Conservation (phyloP, 2,888 invertebrate species). For the Sarcophaga caerulescens region DNA sequence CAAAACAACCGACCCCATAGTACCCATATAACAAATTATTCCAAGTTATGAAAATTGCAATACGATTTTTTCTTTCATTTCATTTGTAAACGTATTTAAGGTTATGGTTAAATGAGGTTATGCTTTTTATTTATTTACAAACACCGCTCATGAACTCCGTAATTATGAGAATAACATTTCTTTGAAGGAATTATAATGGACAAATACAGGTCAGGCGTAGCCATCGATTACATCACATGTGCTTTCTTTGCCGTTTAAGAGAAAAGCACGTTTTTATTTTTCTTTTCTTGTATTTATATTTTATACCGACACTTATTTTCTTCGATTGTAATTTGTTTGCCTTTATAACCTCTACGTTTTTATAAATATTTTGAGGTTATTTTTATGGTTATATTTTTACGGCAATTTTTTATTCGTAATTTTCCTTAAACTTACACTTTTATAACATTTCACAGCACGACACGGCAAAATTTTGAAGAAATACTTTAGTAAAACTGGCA, state of each 20-base stretch:
- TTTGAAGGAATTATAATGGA: background rate
- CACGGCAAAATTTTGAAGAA: constrained; percentile 53
- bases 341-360: constrained; percentile 48
- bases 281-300: constrained; percentile 28
- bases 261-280: constrained; percentile 59
- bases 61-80: constrained; percentile 69
- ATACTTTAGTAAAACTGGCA: constrained; percentile 55
- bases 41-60: constrained; percentile 67
- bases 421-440: constrained; percentile 58
- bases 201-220: constrained; percentile 43
- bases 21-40: constrained; percentile 61
- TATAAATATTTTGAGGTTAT: constrained; percentile 60
- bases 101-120: constrained; percentile 76
- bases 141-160: constrained; percentile 8
- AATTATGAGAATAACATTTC: background rate
- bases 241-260: constrained; percentile 14
- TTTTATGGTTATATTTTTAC: constrained; percentile 29
- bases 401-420: constrained; percentile 24
- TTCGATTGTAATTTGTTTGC: constrained; percentile 7
- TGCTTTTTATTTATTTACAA: constrained; percentile 77
- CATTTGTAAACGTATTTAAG: constrained; percentile 70
- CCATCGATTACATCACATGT: constrained; percentile 67
- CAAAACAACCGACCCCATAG: background rate
- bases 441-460: constrained; percentile 63
- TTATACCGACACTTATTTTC: constrained; percentile 2